A percentile compares a stretch with the other conserved stretches of the same genome.
Conservation (phyloP, 2,888 invertebrate genomes). For the Celastrina argiolus region DNA sequence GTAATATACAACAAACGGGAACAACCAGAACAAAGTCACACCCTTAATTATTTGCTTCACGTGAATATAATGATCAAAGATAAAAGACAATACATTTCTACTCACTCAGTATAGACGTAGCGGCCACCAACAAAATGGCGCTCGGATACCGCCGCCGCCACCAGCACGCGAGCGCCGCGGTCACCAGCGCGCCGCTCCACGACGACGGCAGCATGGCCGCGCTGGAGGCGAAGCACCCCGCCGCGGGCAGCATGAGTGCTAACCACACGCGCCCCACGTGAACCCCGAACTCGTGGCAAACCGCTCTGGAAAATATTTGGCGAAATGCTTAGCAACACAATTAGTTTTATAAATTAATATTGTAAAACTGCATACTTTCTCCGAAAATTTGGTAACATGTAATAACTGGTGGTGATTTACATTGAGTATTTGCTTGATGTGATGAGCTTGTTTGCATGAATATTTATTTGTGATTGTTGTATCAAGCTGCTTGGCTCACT, state of each 20-base stretch:
- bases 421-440: too few relatives aligned
- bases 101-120: slow-evolving; percentile 84
- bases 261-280: slow-evolving; percentile 91
- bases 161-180: slow-evolving; percentile 93
- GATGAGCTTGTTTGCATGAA: too few relatives aligned
- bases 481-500: too few relatives aligned
- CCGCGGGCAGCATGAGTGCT: slow-evolving; percentile 87
- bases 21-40: too few relatives aligned
- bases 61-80: slow-evolving; percentile 39
- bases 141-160: slow-evolving; percentile 87
- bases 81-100: slow-evolving; percentile 32
- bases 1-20: too few relatives aligned
- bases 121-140: slow-evolving; percentile 90
- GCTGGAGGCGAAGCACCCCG: slow-evolving; percentile 93
- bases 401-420: too few relatives aligned
- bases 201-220: slow-evolving; percentile 95
- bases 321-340: too few relatives aligned
- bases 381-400: too few relatives aligned
- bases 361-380: too few relatives aligned
- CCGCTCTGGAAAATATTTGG: slow-evolving; percentile 77
- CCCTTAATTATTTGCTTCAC: too few relatives aligned
- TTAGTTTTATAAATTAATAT: too few relatives aligned
- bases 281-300: slow-evolving; percentile 93
- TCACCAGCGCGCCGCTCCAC: slow-evolving; percentile 94
- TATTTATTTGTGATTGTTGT: too few relatives aligned